Percentiles rank a stretch among this genome's conserved stretches.
Evolutionary conservation across 2,113 vertebrate genomes (phyloP).

Genomic region (Entosphenus tridentatus): DNA sequence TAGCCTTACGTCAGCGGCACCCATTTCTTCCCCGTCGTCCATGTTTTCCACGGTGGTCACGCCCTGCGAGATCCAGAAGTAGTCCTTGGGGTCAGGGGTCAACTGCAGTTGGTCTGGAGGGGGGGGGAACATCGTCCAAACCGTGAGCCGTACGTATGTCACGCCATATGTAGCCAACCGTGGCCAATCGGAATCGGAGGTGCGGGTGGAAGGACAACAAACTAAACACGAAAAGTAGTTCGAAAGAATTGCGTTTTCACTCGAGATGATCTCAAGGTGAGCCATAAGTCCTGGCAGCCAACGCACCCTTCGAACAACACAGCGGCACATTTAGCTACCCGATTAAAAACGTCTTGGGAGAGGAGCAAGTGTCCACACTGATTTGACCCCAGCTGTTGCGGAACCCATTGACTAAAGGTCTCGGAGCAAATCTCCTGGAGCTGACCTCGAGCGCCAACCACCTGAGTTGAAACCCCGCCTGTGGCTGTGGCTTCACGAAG

Average conservation of each 20-base stretch:
- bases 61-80: slow-evolving; percentile 13
- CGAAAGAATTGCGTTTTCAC: not conserved
- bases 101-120: slow-evolving; percentile 14
- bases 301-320: no score
- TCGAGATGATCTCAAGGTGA: not conserved
- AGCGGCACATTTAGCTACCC: no score
- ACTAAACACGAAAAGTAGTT: not conserved
- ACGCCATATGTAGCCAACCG: not conserved
- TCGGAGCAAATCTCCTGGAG: not conserved
- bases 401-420: not conserved
- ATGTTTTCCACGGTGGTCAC: slow-evolving; percentile 12
- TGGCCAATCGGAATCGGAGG: not conserved
- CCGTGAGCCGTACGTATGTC: not conserved
- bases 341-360: no score
- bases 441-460: not conserved
- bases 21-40: slow-evolving; percentile 14
- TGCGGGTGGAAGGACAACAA: not conserved
- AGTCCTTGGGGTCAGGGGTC: slow-evolving; percentile 12
- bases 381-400: not conserved
- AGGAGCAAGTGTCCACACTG: not conserved
- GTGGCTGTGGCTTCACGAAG: not conserved
- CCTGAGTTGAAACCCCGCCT: not conserved
- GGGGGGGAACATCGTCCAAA: not conserved
- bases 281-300: not conserved
- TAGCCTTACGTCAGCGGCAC: slow-evolving; percentile 13